These are phyloP conservation scores for Bemisia tabaci DNA, from an alignment of 1,140 invertebrate species.

Conservation along the genomic window DNA sequence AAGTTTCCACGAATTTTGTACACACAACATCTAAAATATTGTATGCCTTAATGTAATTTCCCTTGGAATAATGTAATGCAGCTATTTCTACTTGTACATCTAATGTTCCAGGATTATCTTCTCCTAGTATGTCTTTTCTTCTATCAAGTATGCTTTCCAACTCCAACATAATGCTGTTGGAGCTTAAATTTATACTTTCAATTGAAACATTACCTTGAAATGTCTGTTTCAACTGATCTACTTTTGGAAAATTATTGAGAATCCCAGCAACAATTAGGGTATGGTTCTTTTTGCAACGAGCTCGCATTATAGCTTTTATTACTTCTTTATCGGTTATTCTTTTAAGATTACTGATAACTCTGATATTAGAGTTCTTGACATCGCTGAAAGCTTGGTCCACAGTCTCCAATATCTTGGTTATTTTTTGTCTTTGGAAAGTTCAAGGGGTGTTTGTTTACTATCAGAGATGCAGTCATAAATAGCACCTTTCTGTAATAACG, in stretches of 20 bases:
- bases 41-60: conserved; percentile 19
- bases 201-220: not conserved
- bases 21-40: conserved; percentile 7
- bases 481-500: not conserved
- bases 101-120: conserved; percentile 14
- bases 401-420: not conserved
- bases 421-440: not conserved
- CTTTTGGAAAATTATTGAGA: not conserved
- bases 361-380: not conserved
- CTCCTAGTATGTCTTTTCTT: conserved; percentile 13
- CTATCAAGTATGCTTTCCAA: conserved; percentile 6
- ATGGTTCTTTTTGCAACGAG: not conserved
- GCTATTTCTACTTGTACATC: conserved; percentile 10
- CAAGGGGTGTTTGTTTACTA: not conserved
- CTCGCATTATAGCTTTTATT: not conserved
- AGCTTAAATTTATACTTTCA: not conserved
- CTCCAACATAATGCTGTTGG: not conserved
- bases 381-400: not conserved
- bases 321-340: not conserved
- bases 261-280: conserved; percentile 3
- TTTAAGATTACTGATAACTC: conserved; percentile 1
- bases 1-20: conserved; percentile 14
- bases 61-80: not conserved
- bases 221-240: conserved; percentile 1
- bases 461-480: not conserved